Percentiles rank a stretch among this genome's conserved stretches.
phyloP scores from a whole-genome alignment of 2,888 invertebrate genomes.

The Lycocerus yunnanus region DNA sequence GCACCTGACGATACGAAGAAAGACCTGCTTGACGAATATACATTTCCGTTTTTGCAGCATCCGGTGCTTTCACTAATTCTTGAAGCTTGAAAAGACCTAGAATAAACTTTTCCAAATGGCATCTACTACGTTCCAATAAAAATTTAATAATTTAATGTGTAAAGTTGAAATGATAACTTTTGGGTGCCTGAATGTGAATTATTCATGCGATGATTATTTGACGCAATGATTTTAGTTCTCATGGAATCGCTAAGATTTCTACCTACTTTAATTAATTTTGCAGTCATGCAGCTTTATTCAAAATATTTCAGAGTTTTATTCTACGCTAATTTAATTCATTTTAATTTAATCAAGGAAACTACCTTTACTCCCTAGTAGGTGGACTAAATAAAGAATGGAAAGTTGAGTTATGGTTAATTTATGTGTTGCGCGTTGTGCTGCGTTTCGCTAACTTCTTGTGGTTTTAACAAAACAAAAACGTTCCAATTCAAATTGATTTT shows the following conservation, averaged over 20 bases:
- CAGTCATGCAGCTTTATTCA: neutral
- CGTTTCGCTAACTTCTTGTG: neutral
- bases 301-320: neutral
- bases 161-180: neutral
- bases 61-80: conserved; percentile 76
- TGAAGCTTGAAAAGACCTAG: conserved; percentile 83
- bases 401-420: conserved; percentile 13
- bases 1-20: conserved; percentile 71
- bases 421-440: neutral
- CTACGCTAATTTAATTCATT: neutral
- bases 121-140: conserved; percentile 16
- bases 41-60: conserved; percentile 70
- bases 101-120: conserved; percentile 37
- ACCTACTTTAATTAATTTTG: neutral
- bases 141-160: neutral
- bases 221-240: neutral
- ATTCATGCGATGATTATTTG: neutral
- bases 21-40: conserved; percentile 78
- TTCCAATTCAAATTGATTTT: no score
- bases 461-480: neutral
- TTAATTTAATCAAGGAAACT: conserved; percentile 14
- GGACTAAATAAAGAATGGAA: conserved; percentile 43
- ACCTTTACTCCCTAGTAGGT: conserved; percentile 53
- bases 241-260: neutral
- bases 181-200: neutral